Conservation (phyloP, 2,797 vertebrate genomes). For the Dicrostonyx torquatus region DNA sequence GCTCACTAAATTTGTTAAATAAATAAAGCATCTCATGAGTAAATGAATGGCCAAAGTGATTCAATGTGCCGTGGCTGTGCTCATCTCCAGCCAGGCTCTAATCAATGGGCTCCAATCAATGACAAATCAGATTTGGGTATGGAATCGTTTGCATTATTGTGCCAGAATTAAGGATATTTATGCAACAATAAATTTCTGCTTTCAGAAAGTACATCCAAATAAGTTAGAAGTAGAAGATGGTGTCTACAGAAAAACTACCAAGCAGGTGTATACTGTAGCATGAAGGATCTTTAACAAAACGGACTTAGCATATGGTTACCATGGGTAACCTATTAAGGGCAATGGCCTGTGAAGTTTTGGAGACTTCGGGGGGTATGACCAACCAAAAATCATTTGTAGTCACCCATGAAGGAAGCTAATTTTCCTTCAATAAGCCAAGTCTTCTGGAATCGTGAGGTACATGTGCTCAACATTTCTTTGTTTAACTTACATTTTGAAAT, state of each 20-base stretch:
- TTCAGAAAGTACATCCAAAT: background rate
- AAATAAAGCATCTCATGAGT: background rate
- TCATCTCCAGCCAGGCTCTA: accelerated
- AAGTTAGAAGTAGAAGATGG: background rate
- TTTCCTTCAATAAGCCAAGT: background rate
- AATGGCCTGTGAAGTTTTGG: background rate
- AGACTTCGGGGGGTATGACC: background rate
- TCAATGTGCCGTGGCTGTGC: accelerated
- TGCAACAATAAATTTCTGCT: background rate
- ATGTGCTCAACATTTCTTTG: background rate
- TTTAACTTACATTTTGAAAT: background rate
- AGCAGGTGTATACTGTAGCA: background rate
- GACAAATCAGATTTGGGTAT: accelerated
- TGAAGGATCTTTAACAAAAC: background rate
- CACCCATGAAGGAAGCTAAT: background rate
- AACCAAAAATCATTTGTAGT: background rate
- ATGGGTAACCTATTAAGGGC: background rate
- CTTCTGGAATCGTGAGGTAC: background rate
- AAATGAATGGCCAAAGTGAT: background rate
- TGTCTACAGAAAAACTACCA: background rate
- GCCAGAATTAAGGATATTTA: background rate
- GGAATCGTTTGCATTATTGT: background rate
- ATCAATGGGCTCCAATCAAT: background rate
- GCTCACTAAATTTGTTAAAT: background rate
- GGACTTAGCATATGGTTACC: no score